Conservation (phyloP, 2,888 invertebrate genomes). For the Erebia epiphron region DNA sequence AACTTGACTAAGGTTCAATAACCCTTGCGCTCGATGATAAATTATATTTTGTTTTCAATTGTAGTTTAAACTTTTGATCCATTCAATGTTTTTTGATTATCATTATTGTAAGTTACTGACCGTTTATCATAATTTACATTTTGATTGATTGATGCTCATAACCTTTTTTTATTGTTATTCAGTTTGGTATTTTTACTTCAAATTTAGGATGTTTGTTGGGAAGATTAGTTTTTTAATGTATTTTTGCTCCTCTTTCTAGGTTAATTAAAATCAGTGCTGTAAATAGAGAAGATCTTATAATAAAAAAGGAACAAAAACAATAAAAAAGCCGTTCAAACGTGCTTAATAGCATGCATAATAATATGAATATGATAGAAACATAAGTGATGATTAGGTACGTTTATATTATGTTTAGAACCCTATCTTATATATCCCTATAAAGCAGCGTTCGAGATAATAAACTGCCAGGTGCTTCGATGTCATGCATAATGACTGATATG, state of each 20-base stretch:
- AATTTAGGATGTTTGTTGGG: not conserved
- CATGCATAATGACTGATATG: slow-evolving; percentile 29
- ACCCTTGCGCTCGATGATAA: slow-evolving; percentile 58
- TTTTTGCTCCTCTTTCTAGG: no score
- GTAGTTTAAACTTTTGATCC: slow-evolving; percentile 30
- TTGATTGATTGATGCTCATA: slow-evolving; percentile 3
- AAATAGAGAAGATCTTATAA: no score
- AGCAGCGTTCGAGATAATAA: slow-evolving; percentile 24
- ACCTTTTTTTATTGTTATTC: slow-evolving; percentile 2
- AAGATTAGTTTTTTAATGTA: no score
- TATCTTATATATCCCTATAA: slow-evolving; percentile 17
- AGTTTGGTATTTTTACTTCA: not conserved
- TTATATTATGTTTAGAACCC: slow-evolving; percentile 2
- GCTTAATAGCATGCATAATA: no score
- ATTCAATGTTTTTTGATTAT: slow-evolving; percentile 22
- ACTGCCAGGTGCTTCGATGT: slow-evolving; percentile 28
- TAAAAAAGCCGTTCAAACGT: no score
- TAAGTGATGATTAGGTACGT: not conserved
- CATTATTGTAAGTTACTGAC: not conserved
- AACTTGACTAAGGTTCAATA: slow-evolving; percentile 73
- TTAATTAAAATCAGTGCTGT: no score
- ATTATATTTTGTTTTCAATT: slow-evolving; percentile 46
- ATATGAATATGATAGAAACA: no score
- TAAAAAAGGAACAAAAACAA: no score
- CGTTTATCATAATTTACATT: slow-evolving; percentile 10